A percentile compares a stretch with the other conserved stretches of the same genome.
phyloP scores from a whole-genome alignment of 2,113 vertebrate species.

The Heterotis niloticus region DNA sequence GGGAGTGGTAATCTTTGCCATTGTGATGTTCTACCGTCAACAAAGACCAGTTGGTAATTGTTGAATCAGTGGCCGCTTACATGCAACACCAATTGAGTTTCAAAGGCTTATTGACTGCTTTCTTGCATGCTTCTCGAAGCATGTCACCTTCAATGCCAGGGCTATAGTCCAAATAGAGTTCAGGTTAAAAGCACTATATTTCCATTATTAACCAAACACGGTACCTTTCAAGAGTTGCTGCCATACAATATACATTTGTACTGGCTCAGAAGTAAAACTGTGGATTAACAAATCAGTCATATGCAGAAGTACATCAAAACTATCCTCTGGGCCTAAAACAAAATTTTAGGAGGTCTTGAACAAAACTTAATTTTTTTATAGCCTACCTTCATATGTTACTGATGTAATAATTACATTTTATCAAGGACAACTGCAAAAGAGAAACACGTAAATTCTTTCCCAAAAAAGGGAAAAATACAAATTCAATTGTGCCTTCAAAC shows the following conservation, averaged over 20 bases:
- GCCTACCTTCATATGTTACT: too few species aligned
- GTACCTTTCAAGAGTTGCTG: neutral
- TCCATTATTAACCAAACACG: conserved; percentile 12
- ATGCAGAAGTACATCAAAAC: neutral
- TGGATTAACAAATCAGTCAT: neutral
- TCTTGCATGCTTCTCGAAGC: conserved; percentile 24
- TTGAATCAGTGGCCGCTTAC: conserved; percentile 65
- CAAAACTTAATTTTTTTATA: neutral
- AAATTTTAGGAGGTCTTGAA: too few species aligned
- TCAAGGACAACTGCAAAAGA: neutral
- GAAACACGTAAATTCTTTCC: neutral
- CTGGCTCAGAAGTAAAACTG: neutral
- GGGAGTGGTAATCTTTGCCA: conserved; percentile 52
- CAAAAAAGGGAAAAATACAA: neutral
- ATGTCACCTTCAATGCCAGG: neutral
- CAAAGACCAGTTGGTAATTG: conserved; percentile 65
- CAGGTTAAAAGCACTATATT: neutral
- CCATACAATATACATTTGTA: neutral
- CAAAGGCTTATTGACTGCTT: conserved; percentile 49
- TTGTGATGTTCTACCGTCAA: conserved; percentile 50
- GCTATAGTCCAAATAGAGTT: neutral
- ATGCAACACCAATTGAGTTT: conserved; percentile 62
- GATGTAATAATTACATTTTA: neutral
- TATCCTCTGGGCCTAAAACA: too few species aligned
- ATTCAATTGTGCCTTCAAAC: neutral